Conservation (phyloP, 2,888 invertebrate species). For the Tachina grossa region DNA sequence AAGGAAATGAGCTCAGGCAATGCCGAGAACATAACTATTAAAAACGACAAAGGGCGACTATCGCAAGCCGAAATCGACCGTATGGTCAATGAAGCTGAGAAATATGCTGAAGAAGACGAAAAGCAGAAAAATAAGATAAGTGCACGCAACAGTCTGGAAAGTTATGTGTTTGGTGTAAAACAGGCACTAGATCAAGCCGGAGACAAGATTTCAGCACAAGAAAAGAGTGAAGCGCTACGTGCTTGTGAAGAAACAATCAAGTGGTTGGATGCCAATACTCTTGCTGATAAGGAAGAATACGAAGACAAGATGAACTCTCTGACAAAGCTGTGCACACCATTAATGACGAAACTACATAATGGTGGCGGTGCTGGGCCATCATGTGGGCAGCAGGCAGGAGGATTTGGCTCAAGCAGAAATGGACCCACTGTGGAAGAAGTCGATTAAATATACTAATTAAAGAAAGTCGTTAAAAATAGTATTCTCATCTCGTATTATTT, state of each 20-base stretch:
- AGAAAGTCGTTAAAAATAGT: background rate
- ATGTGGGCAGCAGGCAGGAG: slow-evolving; percentile 84
- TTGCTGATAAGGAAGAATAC: slow-evolving; percentile 90
- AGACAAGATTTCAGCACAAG: slow-evolving; percentile 85
- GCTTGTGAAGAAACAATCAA: slow-evolving; percentile 87
- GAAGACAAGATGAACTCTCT: slow-evolving; percentile 84
- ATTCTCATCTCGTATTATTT: background rate
- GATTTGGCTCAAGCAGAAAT: slow-evolving; percentile 81
- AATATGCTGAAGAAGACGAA: slow-evolving; percentile 88
- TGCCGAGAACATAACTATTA: slow-evolving; percentile 89
- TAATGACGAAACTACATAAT: slow-evolving; percentile 84
- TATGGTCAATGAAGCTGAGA: slow-evolving; percentile 89
- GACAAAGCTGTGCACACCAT: slow-evolving; percentile 81
- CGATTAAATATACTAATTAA: slow-evolving; percentile 74
- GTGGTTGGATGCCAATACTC: slow-evolving; percentile 90
- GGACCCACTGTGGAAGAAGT: slow-evolving; percentile 80
- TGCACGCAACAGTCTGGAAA: slow-evolving; percentile 88
- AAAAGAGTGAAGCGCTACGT: slow-evolving; percentile 87
- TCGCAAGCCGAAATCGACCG: slow-evolving; percentile 91
- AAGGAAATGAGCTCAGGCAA: slow-evolving; percentile 87
- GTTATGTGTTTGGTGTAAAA: slow-evolving; percentile 87
- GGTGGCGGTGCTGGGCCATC: slow-evolving; percentile 81
- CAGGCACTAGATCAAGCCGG: slow-evolving; percentile 88
- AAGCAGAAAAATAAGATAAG: slow-evolving; percentile 87
- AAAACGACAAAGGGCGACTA: slow-evolving; percentile 90